Evolutionary conservation across 2,888 invertebrate species (phyloP).

Genomic region (Volucella inflata): DNA sequence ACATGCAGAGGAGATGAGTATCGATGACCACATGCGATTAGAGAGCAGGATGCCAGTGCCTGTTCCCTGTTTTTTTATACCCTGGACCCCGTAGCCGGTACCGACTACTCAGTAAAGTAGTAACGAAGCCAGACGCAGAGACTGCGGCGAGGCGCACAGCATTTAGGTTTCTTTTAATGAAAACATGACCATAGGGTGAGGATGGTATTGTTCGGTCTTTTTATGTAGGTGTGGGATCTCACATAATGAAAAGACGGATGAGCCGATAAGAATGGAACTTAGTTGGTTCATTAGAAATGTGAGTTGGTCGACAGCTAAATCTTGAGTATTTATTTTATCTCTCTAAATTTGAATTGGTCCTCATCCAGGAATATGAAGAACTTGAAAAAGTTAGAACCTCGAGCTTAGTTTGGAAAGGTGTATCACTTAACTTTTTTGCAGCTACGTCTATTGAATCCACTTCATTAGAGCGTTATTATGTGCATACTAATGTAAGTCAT

Average conservation of each 20-base stretch:
- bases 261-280: constrained; percentile 56
- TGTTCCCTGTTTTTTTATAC: constrained; percentile 2
- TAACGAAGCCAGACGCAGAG: constrained; percentile 69
- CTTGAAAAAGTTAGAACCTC: too few species aligned
- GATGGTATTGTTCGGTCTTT: constrained; percentile 49
- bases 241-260: constrained; percentile 53
- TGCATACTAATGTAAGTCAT: background rate
- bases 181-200: constrained; percentile 59
- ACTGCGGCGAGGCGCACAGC: constrained; percentile 62
- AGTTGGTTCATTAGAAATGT: constrained; percentile 68
- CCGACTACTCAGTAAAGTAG: constrained; percentile 37
- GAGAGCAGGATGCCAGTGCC: constrained; percentile 71
- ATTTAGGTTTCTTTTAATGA: constrained; percentile 70
- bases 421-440: too few species aligned
- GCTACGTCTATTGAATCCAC: background rate
- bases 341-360: too few species aligned
- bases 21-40: constrained; percentile 76
- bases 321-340: constrained; percentile 34
- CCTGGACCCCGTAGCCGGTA: constrained; percentile 16
- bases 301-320: constrained; percentile 31
- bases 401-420: too few species aligned
- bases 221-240: constrained; percentile 45
- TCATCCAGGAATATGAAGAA: too few species aligned
- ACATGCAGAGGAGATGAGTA: constrained; percentile 72
- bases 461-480: constrained; percentile 9